Percentiles rank a stretch among this genome's conserved stretches.
Conservation (phyloP, 2,888 invertebrate species). For the Sclerodermus sp. region DNA sequence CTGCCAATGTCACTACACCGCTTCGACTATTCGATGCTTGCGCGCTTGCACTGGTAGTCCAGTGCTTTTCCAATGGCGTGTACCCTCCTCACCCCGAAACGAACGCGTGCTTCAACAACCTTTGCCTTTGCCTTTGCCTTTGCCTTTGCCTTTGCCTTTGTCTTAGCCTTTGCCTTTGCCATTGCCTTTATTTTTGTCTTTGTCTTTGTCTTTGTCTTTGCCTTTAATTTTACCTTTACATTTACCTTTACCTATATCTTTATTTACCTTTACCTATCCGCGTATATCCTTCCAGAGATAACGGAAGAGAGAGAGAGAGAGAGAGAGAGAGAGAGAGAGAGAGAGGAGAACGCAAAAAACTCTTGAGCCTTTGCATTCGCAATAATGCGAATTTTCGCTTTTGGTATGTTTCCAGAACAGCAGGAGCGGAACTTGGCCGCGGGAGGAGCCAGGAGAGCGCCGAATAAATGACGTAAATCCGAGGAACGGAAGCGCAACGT, state of each 20-base stretch:
- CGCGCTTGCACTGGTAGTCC: slow-evolving; percentile 32
- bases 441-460: slow-evolving; percentile 50
- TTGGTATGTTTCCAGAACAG: slow-evolving; percentile 53
- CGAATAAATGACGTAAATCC: slow-evolving; percentile 56
- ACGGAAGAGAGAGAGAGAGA: too few relatives aligned
- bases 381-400: slow-evolving; percentile 52
- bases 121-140: too few relatives aligned
- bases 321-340: too few relatives aligned
- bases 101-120: slow-evolving; percentile 8
- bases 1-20: background rate
- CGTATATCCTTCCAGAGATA: too few relatives aligned
- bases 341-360: slow-evolving; percentile 27
- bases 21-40: slow-evolving; percentile 3
- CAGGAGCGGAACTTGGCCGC: slow-evolving; percentile 41
- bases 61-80: slow-evolving; percentile 32
- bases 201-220: too few relatives aligned
- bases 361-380: slow-evolving; percentile 47
- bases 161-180: too few relatives aligned
- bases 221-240: too few relatives aligned
- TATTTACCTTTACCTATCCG: too few relatives aligned
- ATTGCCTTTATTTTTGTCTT: too few relatives aligned
- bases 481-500: slow-evolving; percentile 53
- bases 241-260: too few relatives aligned
- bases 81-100: background rate
- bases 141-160: too few relatives aligned